Base-by-base conservation (phyloP, 92 coral and sea anemone species). In the Paramuricea clavata region DNA sequence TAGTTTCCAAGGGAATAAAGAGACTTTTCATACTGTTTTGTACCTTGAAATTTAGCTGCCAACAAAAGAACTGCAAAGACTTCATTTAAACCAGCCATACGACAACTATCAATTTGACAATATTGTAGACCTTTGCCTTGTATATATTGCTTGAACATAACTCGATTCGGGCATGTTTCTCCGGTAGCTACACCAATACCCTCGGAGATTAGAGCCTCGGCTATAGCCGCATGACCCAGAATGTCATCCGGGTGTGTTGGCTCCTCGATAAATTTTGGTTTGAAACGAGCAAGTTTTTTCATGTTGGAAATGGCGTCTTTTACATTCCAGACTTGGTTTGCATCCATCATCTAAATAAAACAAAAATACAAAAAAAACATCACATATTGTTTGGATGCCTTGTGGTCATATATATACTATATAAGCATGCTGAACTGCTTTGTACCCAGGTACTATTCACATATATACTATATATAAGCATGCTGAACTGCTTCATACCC, bases 151-250 rank as follows among this genome's bases (percentile, higher is more conserved):
- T 97, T 97, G 87, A 97, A 97, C 93, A 97, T 93, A 39, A 97
- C 97, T 50, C 98, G 92, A 52, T 97, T 97, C 69, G 95, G 99
- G 54, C 99, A 97, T 23, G 93, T 95, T 52, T 97, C 99, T 25
- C 99, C 99, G 0, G 99, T 94, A 30, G 99, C 99, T n/a, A 97
- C 98, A 1, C 93, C 98, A 67, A 97, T 95, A 17, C 99, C 98
- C 54, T 91, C 82, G 0, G 97, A 90, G n/a, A 91, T 92, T 33
- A 97, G 88, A 44, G 92, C 95, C 87, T 90, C 90, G 73, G 99
- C 91, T 76, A 97, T 97, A 0, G 92, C 92, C 28, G 99, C 98
- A 77, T 97, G 99, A 5, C 99, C 99, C 87, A 97, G 78, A 22
- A 94, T 91, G 65, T 97, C 99, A 81, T 97, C 99, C 4, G 99